These are phyloP conservation scores for Amphiduros pacificus DNA, from an alignment of 2,888 invertebrate species.

Conservation along the genomic window DNA sequence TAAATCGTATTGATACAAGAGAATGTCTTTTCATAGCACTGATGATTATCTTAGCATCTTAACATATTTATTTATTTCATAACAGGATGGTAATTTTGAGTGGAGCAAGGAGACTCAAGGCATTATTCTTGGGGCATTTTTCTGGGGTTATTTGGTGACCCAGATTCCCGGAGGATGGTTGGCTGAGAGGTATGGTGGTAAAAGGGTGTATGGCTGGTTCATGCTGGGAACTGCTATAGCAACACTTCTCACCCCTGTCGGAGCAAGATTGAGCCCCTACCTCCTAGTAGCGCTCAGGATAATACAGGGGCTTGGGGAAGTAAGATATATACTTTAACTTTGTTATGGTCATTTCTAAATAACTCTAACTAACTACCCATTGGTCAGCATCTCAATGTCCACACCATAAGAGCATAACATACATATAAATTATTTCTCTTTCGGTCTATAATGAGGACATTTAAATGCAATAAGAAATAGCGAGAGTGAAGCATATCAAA, in stretches of 20 bases:
- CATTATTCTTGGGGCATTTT: slow-evolving; percentile 68
- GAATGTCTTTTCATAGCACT: neutral
- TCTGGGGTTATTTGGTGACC: slow-evolving; percentile 93
- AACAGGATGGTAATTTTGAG: slow-evolving; percentile 9
- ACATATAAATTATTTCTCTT: no score
- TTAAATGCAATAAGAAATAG: no score
- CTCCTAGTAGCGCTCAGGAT: slow-evolving; percentile 41
- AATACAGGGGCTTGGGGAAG: slow-evolving; percentile 45
- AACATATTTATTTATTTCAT: neutral
- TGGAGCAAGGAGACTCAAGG: slow-evolving; percentile 16
- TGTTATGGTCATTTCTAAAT: no score
- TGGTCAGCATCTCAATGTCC: no score
- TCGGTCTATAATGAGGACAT: no score
- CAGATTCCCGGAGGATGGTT: slow-evolving; percentile 97
- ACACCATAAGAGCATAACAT: no score
- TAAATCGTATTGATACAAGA: no score
- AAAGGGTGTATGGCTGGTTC: slow-evolving; percentile 63
- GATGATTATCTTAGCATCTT: neutral
- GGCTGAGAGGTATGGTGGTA: slow-evolving; percentile 92
- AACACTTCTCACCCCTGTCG: slow-evolving; percentile 44
- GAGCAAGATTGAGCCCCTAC: slow-evolving; percentile 37
- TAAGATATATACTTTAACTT: no score
- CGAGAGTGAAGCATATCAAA: no score
- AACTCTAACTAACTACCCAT: no score
- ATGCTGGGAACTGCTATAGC: slow-evolving; percentile 42